Base-by-base conservation (phyloP, 2,797 vertebrate genomes). In the Chaunax sp. region DNA sequence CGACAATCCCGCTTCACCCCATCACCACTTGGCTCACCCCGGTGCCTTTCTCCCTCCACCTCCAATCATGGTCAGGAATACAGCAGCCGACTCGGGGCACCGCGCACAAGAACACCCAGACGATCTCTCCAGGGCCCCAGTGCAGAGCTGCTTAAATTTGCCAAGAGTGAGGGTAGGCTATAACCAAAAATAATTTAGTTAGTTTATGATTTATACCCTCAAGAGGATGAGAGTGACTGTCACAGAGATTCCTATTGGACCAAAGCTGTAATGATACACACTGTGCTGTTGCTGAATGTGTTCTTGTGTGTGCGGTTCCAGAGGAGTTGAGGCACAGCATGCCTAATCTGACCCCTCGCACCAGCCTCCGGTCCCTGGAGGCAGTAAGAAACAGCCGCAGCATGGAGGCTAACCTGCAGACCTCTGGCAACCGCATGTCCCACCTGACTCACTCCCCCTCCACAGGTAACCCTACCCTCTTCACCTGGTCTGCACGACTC, bases 301-400 rank as follows among this genome's bases (percentile, higher is more conserved):
- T 40, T 40, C 15, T 77, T 67, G 14, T 84, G 64, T 90, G 74
- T 92, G 77, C 88, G 90, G 84, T 91, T 94, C 78, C 94, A 97
- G 97, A 97, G 86, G 96, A 97, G 86, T 90, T 97, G 89, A 93
- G 95, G 59, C 95, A 96, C 91, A 97, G 96, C 92, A 97, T 97
- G 96, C 96, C 97, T 85, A 97, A 96, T 86, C 88, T 97, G 92
- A 95, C 96, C 81, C 94, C 94, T 50, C 95, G 95, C 86, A 96
- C 95, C 70, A 94, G 95, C 82, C 94, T 96, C 51, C 95, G 95
- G 30, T 91, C 95, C 28, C 78, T 97, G 81, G 96, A 96, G 80
- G 95, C 97, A 0, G 94, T 96, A 49, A 93, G 96, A 77, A 95
- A 95, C 93, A 97, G 96, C 83, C 95, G 95, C 75, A 97, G 96